phyloP scores from a whole-genome alignment of 2,888 invertebrate species.

The Sceliomorpha sp. region DNA sequence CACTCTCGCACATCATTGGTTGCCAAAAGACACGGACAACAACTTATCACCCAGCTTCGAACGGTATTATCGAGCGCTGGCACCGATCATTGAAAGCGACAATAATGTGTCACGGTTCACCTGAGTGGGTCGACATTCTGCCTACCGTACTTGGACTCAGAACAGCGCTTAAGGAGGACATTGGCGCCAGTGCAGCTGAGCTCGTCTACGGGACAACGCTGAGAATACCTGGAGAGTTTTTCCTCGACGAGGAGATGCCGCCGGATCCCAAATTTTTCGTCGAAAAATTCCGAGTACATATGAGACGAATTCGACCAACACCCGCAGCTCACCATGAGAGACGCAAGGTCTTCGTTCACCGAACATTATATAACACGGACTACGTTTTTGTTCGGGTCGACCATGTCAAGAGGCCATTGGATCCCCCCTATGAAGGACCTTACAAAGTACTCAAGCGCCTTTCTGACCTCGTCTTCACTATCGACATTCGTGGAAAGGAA shows the following conservation, averaged over 20 bases:
- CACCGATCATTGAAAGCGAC: slow-evolving; percentile 64
- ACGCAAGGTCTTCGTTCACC: slow-evolving; percentile 16
- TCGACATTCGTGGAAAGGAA: too few relatives aligned
- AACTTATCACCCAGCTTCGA: slow-evolving; percentile 48
- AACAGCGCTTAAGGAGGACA: slow-evolving; percentile 64
- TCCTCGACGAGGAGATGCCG: slow-evolving; percentile 19
- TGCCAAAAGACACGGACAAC: slow-evolving; percentile 32
- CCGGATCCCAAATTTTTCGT: slow-evolving; percentile 17
- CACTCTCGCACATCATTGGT: slow-evolving; percentile 44
- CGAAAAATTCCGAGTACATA: slow-evolving; percentile 19
- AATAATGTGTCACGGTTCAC: slow-evolving; percentile 30
- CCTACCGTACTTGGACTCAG: slow-evolving; percentile 71
- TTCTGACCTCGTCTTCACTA: too few relatives aligned
- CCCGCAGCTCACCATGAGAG: slow-evolving; percentile 32
- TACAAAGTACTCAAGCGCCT: too few relatives aligned
- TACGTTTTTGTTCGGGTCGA: slow-evolving; percentile 38
- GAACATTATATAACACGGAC: background rate
- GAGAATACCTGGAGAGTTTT: slow-evolving; percentile 64
- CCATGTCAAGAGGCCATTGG: too few relatives aligned
- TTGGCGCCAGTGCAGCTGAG: slow-evolving; percentile 65
- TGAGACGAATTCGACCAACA: slow-evolving; percentile 20
- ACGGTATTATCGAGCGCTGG: slow-evolving; percentile 63
- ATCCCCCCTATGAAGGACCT: too few relatives aligned
- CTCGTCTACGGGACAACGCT: slow-evolving; percentile 67
- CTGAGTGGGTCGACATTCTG: slow-evolving; percentile 62